These are phyloP conservation scores for Dasypolia templi DNA, from an alignment of 2,888 invertebrate genomes.

Conservation along the genomic window DNA sequence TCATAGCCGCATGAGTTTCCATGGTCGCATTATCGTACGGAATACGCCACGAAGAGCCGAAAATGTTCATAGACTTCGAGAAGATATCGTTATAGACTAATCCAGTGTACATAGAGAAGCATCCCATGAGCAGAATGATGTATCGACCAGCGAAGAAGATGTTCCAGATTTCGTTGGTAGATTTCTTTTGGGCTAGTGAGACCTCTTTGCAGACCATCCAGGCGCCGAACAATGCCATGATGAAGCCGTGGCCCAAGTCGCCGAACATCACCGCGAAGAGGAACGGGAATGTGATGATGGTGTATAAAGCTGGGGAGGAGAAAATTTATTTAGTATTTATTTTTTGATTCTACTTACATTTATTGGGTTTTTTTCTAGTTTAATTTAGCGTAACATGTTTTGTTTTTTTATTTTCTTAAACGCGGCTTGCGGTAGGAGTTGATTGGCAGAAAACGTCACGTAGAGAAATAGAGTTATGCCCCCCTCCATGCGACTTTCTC, in stretches of 20 bases:
- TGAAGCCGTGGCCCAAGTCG: slow-evolving; percentile 96
- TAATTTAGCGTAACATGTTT: not conserved
- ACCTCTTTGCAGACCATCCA: slow-evolving; percentile 96
- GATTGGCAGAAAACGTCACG: too few species aligned
- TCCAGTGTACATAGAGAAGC: slow-evolving; percentile 99
- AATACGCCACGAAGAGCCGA: slow-evolving; percentile 96
- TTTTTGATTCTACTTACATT: not conserved
- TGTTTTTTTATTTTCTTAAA: too few species aligned
- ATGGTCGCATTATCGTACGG: slow-evolving; percentile 90
- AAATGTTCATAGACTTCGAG: slow-evolving; percentile 98
- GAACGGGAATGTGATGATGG: slow-evolving; percentile 98
- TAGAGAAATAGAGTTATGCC: too few species aligned
- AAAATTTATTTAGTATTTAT: not conserved
- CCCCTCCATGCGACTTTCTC: too few species aligned
- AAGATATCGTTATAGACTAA: slow-evolving; percentile 99
- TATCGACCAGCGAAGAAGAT: slow-evolving; percentile 99
- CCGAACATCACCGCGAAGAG: slow-evolving; percentile 99
- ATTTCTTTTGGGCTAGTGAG: slow-evolving; percentile 92
- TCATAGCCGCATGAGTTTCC: slow-evolving; percentile 85
- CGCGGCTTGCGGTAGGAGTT: too few species aligned
- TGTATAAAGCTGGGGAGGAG: slow-evolving; percentile 93
- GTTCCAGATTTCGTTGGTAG: slow-evolving; percentile 97
- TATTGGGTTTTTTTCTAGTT: not conserved
- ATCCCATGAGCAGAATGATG: slow-evolving; percentile 98
- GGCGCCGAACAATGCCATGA: slow-evolving; percentile 94